phyloP scores from a whole-genome alignment of 64 coral and sea anemone genomes.

The Porites lutea region DNA sequence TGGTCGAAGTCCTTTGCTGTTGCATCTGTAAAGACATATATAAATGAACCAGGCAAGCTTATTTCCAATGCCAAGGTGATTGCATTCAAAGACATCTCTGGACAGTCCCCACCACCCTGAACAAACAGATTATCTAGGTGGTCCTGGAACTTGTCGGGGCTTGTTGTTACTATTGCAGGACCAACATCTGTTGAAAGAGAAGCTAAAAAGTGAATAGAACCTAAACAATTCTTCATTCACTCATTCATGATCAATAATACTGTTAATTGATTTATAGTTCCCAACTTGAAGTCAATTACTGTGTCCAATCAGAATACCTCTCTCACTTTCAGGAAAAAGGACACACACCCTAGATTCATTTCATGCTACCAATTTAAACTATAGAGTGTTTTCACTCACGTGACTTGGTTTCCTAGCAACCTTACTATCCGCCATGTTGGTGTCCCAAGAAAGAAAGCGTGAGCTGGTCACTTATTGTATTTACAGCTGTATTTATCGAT shows the following conservation, averaged over 20 bases:
- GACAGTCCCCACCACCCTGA: constrained; percentile 89
- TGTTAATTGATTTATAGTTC: no score
- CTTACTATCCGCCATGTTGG: no score
- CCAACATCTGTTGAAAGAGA: constrained; percentile 79
- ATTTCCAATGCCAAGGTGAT: constrained; percentile 88
- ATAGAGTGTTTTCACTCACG: no score
- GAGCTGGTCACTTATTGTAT: no score
- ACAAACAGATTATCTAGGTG: constrained; percentile 79
- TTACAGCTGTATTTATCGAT: no score
- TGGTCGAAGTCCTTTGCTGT: constrained; percentile 86
- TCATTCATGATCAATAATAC: not conserved
- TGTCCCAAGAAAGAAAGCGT: no score
- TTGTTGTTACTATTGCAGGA: constrained; percentile 77
- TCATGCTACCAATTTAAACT: not conserved
- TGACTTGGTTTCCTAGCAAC: no score
- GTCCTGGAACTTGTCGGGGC: constrained; percentile 58
- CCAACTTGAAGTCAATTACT: no score
- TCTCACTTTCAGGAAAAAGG: no score
- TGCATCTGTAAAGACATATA: constrained; percentile 99
- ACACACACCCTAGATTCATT: no score
- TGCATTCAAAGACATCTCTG: constrained; percentile 89
- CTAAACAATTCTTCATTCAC: not conserved
- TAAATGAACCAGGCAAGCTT: constrained; percentile 86
- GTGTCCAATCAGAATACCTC: no score
- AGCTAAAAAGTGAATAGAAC: not conserved